A percentile compares a stretch with the other conserved stretches of the same genome.
Evolutionary conservation across 2,888 invertebrate species (phyloP).

Genomic region (Oxystoma pomonae): DNA sequence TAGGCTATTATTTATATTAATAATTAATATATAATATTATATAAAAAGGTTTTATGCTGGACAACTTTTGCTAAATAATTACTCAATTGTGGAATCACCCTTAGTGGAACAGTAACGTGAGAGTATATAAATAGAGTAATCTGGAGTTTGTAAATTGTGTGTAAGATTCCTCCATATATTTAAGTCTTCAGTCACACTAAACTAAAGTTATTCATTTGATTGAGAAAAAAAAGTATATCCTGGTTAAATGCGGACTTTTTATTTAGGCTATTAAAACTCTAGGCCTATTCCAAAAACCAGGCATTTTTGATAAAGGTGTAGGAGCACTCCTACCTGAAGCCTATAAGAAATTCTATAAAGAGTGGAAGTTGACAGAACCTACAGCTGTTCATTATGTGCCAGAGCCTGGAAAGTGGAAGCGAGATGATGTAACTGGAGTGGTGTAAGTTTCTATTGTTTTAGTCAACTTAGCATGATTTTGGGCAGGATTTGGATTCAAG

Average conservation of each 20-base stretch:
- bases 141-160: too few relatives aligned
- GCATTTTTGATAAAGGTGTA: slow-evolving; percentile 59
- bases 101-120: too few relatives aligned
- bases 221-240: too few relatives aligned
- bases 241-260: too few relatives aligned
- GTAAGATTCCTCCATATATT: background rate
- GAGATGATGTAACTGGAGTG: slow-evolving; percentile 69
- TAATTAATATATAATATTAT: too few relatives aligned
- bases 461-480: too few relatives aligned
- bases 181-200: background rate
- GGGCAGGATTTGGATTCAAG: too few relatives aligned
- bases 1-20: too few relatives aligned
- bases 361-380: slow-evolving; percentile 69
- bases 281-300: slow-evolving; percentile 36
- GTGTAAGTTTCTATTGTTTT: slow-evolving; percentile 53
- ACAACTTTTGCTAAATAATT: too few relatives aligned
- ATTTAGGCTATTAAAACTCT: slow-evolving; percentile 41
- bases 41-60: too few relatives aligned
- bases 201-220: background rate
- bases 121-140: too few relatives aligned
- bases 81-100: too few relatives aligned
- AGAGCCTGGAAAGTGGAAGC: slow-evolving; percentile 67
- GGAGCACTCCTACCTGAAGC: slow-evolving; percentile 70
- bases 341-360: slow-evolving; percentile 81
- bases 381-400: slow-evolving; percentile 67